Percentiles rank a stretch among this genome's conserved stretches.
Evolutionary conservation across 2,797 vertebrate genomes (phyloP).

Genomic region (Allobates femoralis): DNA sequence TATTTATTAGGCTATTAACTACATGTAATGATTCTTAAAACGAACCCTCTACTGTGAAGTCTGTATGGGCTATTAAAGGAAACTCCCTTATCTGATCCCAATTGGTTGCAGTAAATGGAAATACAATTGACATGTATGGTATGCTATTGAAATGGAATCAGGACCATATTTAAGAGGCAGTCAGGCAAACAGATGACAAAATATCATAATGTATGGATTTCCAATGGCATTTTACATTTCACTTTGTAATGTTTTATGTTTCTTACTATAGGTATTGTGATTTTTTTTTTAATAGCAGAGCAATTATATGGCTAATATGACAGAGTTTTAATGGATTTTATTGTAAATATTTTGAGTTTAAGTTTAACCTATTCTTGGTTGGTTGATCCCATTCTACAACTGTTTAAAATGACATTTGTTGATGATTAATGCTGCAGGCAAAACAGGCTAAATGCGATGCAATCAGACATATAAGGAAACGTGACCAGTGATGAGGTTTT

Average conservation of each 20-base stretch:
- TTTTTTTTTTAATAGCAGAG: not conserved
- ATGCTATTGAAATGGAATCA: not conserved
- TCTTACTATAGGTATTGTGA: not conserved
- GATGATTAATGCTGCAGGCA: not conserved
- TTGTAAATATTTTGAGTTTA: not conserved
- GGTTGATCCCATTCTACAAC: constrained; percentile 2
- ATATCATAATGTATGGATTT: not conserved
- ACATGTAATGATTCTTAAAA: no score
- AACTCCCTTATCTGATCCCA: no score
- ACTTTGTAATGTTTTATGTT: not conserved
- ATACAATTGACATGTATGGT: not conserved
- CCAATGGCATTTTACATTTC: not conserved
- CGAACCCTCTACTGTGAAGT: no score
- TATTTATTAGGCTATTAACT: no score
- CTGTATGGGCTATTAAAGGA: no score
- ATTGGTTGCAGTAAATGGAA: not conserved
- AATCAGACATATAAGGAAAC: not conserved
- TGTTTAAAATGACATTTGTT: not conserved
- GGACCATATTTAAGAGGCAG: not conserved
- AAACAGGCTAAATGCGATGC: not conserved
- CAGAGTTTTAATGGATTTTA: not conserved
- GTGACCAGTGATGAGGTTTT: not conserved
- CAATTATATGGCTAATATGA: not conserved
- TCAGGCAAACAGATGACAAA: not conserved
- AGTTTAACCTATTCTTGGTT: not conserved